A percentile compares a stretch with the other conserved stretches of the same genome.
Evolutionary conservation across 2,797 vertebrate species (phyloP).

Genomic region (Rhinichthys osculus): DNA sequence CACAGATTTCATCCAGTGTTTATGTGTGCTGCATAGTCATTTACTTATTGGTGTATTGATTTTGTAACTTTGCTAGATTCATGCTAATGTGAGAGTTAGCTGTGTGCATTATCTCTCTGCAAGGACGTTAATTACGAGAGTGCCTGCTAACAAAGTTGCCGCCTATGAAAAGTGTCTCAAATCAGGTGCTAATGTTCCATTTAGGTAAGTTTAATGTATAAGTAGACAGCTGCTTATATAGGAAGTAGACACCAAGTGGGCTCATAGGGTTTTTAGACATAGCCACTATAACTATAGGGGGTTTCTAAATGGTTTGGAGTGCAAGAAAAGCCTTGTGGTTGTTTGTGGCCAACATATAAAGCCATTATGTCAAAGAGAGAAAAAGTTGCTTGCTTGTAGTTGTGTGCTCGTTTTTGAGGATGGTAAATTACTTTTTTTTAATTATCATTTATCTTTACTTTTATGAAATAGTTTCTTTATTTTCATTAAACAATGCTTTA

Average conservation of each 20-base stretch:
- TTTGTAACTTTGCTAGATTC: neutral
- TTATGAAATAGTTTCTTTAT: no score
- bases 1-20: neutral
- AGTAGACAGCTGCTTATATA: neutral
- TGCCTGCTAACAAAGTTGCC: slow-evolving; percentile 3
- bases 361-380: slow-evolving; percentile 17
- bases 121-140: neutral
- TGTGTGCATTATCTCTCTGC: neutral
- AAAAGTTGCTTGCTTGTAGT: neutral
- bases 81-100: slow-evolving; percentile 22
- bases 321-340: slow-evolving; percentile 9
- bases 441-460: no score
- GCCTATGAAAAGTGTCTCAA: neutral
- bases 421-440: neutral
- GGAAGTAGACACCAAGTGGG: slow-evolving; percentile 10
- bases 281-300: slow-evolving; percentile 1
- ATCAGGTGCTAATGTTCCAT: slow-evolving; percentile 16
- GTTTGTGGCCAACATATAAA: slow-evolving; percentile 9
- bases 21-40: neutral
- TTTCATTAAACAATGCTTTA: no score
- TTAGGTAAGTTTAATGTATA: neutral
- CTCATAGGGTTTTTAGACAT: neutral
- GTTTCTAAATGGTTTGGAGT: slow-evolving; percentile 5
- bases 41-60: neutral
- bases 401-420: neutral